Evolutionary conservation across 2,888 invertebrate genomes (phyloP), one percentile per base, ranked within the genome.

Genomic region (Boloria euphrosyne): DNA sequence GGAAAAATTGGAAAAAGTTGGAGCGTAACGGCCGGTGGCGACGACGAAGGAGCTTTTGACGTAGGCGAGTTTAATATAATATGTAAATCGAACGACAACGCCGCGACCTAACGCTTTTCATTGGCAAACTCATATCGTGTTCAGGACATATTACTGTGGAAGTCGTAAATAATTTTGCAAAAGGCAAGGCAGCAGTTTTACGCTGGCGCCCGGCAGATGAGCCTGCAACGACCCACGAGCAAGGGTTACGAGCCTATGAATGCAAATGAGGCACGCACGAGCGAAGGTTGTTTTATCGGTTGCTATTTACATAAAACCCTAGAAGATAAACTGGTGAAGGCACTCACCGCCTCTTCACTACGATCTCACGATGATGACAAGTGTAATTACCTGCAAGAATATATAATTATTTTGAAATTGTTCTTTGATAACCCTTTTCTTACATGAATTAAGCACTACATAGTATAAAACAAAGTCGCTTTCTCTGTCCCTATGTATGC

Each of bases 1-100:
- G 89, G 90, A 92, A 91, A 91, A 91, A 91, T 92, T 91, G 89
- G 85, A 90, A 90, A 92, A 92, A 92, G 92, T 91, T 91, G 81
- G 83, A 86, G 84, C 88, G 89, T 90, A 90, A 90, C 90, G 90
- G 90, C 87, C 90, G 90, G 88, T 87, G 84, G 87, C 85, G 84
- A 82, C 81, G 84, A 83, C 81, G 82, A 81, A 80, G 79, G 82
- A 83, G 85, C 82, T 82, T 69, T 77, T 77, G 79, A 78, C 83
- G 82, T 78, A 82, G 87, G 81, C 76, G 84, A 86, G 78, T 92
- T 92, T 92, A 92, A 92, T 92, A 92, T 92, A 92, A 91, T 90
- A 92, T 92, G 92, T 87, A 91, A 91, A 92, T 92, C 87, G 87
- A 87, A 89, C 84, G 87, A 83, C 83, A 82, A 81, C 84, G 82